Conservation (phyloP, 2,113 vertebrate genomes). For the pig (Sus scrofa) region DNA sequence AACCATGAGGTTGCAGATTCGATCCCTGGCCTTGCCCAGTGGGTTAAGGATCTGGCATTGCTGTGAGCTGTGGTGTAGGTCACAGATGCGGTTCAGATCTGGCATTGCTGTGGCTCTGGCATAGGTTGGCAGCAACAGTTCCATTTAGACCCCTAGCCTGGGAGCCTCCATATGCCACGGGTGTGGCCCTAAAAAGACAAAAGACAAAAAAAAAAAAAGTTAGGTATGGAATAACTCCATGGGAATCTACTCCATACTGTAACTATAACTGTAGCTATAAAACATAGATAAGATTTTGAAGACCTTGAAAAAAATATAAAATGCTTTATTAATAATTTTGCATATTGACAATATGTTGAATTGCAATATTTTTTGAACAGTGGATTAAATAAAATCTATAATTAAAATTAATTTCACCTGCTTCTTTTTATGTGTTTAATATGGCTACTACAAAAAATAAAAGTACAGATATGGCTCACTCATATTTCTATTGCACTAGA, state of each 20-base stretch:
- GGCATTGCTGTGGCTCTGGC: too few relatives aligned
- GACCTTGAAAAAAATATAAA: not conserved
- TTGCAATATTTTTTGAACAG: not conserved
- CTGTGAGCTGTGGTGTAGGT: too few relatives aligned
- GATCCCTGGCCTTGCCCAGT: too few relatives aligned
- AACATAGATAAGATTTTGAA: not conserved
- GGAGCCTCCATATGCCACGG: too few relatives aligned
- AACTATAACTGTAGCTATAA: not conserved
- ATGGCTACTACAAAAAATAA: not conserved
- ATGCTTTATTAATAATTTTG: not conserved
- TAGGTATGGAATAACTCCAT: not conserved
- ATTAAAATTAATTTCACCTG: not conserved
- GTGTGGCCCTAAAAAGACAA: too few relatives aligned
- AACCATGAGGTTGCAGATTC: too few relatives aligned
- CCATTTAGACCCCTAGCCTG: too few relatives aligned
- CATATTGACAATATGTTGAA: not conserved
- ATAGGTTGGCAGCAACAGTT: too few relatives aligned
- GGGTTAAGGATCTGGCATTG: too few relatives aligned
- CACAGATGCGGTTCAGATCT: too few relatives aligned
- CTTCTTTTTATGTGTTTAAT: not conserved
- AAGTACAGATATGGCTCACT: not conserved
- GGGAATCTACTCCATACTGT: not conserved
- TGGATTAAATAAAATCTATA: not conserved
- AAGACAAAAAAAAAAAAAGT: too few relatives aligned
- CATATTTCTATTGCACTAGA: not conserved